Conservation (phyloP, 1,140 invertebrate species). For the Mizuhopecten yessoensis region DNA sequence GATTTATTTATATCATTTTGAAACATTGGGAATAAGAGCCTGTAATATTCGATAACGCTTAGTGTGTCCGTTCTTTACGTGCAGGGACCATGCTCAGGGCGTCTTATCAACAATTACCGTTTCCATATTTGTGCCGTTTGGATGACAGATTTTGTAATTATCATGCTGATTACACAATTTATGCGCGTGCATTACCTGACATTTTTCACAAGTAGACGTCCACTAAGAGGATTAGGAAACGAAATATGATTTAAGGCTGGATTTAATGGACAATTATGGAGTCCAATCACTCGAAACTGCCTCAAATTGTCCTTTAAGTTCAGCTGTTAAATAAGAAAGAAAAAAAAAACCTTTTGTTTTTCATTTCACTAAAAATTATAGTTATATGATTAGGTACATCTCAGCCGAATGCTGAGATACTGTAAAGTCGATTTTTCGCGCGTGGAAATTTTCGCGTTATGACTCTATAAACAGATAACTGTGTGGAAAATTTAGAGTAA, state of each 20-base stretch:
- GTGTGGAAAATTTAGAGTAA: no score
- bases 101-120: not conserved
- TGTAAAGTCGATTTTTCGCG: no score
- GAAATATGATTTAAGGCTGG: not conserved
- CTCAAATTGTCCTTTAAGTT: not conserved
- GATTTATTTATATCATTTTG: not conserved
- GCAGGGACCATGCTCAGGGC: not conserved
- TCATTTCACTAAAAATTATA: no score
- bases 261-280: not conserved
- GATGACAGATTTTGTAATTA: conserved; percentile 11
- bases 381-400: no score
- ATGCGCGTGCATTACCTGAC: not conserved
- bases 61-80: not conserved
- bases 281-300: not conserved
- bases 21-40: not conserved
- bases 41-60: not conserved
- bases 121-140: conserved; percentile 31
- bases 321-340: not conserved
- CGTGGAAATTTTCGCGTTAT: no score
- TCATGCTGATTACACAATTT: not conserved
- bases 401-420: no score
- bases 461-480: no score
- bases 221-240: not conserved
- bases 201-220: not conserved
- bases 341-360: not conserved